Evolutionary conservation across 2,888 invertebrate species (phyloP).

Genomic region (Ditula angustiorana): DNA sequence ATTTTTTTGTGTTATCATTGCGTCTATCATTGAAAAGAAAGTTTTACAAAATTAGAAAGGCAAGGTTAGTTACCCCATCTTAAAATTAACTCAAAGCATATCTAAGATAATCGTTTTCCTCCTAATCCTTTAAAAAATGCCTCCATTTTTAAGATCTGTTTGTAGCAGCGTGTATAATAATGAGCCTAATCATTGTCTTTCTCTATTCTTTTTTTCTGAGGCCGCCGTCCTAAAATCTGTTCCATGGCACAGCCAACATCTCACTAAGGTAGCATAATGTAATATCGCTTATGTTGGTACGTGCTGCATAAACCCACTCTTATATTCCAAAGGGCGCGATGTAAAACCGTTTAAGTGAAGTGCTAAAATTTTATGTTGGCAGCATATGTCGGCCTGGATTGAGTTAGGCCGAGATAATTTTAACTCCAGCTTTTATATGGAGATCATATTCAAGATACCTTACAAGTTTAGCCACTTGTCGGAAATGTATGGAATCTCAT

Average conservation of each 20-base stretch:
- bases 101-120: too few relatives aligned
- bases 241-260: conserved; percentile 34
- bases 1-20: too few relatives aligned
- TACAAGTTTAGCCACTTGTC: too few relatives aligned
- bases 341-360: conserved; percentile 51
- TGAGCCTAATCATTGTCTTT: too few relatives aligned
- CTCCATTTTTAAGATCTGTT: too few relatives aligned
- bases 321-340: conserved; percentile 50
- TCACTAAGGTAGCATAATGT: conserved; percentile 54
- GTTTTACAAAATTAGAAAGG: too few relatives aligned
- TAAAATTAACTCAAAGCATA: too few relatives aligned
- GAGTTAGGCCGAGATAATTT: conserved; percentile 49
- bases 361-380: conserved; percentile 54
- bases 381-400: conserved; percentile 46
- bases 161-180: too few relatives aligned
- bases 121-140: too few relatives aligned
- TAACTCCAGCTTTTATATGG: conserved; percentile 34
- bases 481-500: too few relatives aligned
- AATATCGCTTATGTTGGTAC: conserved; percentile 64
- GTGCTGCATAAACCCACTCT: conserved; percentile 63
- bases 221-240: neutral
- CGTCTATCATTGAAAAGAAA: too few relatives aligned
- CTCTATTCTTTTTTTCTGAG: neutral
- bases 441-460: neutral
- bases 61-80: too few relatives aligned